phyloP scores from a whole-genome alignment of 53 echinoderm and acorn worm genomes.

The Paelopatides confundens region DNA sequence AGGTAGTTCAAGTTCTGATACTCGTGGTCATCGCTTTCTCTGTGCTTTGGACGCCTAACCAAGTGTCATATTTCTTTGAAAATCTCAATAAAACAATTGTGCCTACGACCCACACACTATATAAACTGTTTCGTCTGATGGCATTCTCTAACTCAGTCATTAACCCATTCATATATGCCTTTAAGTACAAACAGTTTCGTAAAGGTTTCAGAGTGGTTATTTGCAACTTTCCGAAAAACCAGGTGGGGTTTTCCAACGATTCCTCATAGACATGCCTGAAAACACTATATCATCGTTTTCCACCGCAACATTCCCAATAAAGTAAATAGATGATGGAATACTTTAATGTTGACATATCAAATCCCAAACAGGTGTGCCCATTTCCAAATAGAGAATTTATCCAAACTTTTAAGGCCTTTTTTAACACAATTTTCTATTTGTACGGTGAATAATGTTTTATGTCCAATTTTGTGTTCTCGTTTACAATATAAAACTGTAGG shows the following conservation, averaged over 20 bases:
- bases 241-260: constrained; percentile 21
- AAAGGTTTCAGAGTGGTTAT: constrained; percentile 88
- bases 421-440: too few species aligned
- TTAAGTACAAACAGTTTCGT: constrained; percentile 96
- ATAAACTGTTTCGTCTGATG: constrained; percentile 85
- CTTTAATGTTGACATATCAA: too few species aligned
- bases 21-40: constrained; percentile 89
- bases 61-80: constrained; percentile 85
- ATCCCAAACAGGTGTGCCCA: too few species aligned
- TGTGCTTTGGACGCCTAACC: constrained; percentile 91
- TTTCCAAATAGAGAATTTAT: too few species aligned
- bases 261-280: constrained; percentile 35
- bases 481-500: too few species aligned
- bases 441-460: too few species aligned
- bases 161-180: constrained; percentile 96
- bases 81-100: constrained; percentile 69
- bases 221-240: constrained; percentile 49
- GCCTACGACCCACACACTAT: constrained; percentile 51
- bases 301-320: too few species aligned
- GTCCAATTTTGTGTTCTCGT: too few species aligned
- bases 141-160: constrained; percentile 93
- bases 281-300: too few species aligned
- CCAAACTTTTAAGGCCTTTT: too few species aligned
- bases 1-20: constrained; percentile 86
- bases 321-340: too few species aligned